Percentiles rank a stretch among this genome's conserved stretches.
These are phyloP conservation scores for Agelastica alni DNA, from an alignment of 2,888 invertebrate species.

Conservation along the genomic window DNA sequence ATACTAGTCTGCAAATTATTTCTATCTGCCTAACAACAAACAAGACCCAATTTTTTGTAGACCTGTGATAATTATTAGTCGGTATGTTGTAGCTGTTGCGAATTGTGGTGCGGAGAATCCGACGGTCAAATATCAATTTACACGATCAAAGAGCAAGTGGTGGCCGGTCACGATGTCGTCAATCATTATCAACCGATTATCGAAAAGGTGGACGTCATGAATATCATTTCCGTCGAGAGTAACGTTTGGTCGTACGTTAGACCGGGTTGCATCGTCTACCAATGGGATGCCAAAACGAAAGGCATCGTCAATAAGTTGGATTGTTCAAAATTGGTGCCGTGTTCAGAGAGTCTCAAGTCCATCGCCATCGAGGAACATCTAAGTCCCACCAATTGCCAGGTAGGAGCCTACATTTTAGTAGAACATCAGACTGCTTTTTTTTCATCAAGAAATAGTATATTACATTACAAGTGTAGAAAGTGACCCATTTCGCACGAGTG, in stretches of 20 bases:
- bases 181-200: slow-evolving; percentile 65
- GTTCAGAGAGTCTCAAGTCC: slow-evolving; percentile 89
- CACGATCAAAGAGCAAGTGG: slow-evolving; percentile 70
- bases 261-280: slow-evolving; percentile 87
- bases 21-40: no score
- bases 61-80: no score
- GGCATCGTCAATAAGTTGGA: slow-evolving; percentile 79
- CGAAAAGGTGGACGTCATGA: slow-evolving; percentile 69
- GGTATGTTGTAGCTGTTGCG: slow-evolving; percentile 60
- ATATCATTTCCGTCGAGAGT: slow-evolving; percentile 67
- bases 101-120: slow-evolving; percentile 89
- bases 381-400: slow-evolving; percentile 76
- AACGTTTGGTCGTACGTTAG: slow-evolving; percentile 81
- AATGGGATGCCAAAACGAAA: slow-evolving; percentile 76
- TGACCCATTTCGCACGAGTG: no score
- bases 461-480: no score
- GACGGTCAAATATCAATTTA: slow-evolving; percentile 81
- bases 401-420: no score
- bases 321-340: slow-evolving; percentile 89
- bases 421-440: no score
- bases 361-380: slow-evolving; percentile 88
- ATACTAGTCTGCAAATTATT: no score
- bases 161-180: slow-evolving; percentile 73
- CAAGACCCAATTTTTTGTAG: no score
- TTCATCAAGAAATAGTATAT: no score